Evolutionary conservation across 2,113 vertebrate species (phyloP), one percentile per base, ranked within the genome.

Genomic region (Petromus typicus): DNA sequence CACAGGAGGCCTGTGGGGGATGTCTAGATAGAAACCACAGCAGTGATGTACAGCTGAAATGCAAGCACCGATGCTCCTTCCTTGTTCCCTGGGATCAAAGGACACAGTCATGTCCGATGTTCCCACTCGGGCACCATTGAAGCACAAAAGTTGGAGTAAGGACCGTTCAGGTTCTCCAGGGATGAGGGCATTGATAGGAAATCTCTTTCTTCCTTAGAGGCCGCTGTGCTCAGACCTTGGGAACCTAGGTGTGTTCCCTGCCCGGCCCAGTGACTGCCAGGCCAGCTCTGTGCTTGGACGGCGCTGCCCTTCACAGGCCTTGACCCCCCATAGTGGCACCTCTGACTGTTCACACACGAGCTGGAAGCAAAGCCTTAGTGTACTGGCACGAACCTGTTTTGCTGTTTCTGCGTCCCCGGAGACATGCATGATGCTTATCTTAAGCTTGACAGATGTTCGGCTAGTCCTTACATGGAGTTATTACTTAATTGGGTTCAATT

Each of bases 381-480:
- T 54, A 1, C 8, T n/a, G 22, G 37, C 32, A 67, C 32, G 56
- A 14, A 45, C 48, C 48, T 73, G 2, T 66, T 85, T 73, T 91
- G 43, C 88, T 43, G 71, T 25, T 18, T 87, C 66, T 23, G 6
- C 61, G 56, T 73, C 23, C 22, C 25, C 54, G 27, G 83, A 54
- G 27, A 54, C 51, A 43, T 51, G 18, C 63, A 30, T 40, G 32
- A 34, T 43, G 11, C 66, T 45, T 78, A 73, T 81, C 37, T 86
- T 76, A 73, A 95, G 75, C 30, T 56, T 73, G 54, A 56, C 27
- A 78, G 76, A 63, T 61, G 86, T 57, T 94, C 89, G 84, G 56
- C 40, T 30, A 66, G 32, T 32, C 32, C 63, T 56, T 12, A n/a
- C 18, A 16, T 66, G 61, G 61, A 63, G 17, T 67, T 73, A 66